Base-by-base conservation (phyloP, 2,797 vertebrate species). In the Cirrhinus mrigala region DNA sequence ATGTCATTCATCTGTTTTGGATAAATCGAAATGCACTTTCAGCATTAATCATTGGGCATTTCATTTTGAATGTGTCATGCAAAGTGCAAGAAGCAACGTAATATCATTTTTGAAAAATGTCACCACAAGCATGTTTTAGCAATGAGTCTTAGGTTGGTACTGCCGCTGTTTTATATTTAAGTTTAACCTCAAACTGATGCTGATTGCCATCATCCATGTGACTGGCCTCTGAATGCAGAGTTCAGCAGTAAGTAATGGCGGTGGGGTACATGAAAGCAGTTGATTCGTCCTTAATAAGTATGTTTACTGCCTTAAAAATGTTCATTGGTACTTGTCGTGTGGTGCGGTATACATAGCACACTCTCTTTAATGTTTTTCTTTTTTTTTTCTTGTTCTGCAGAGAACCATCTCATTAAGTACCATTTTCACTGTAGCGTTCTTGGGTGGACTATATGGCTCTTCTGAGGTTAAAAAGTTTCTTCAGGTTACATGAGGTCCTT, bases 291-390 rank as follows among this genome's bases (percentile, higher is more conserved):
- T 44, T 66, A 6, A 50, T 60, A 60, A 20, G 24, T 64, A 50
- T 50, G 60, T 79, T 50, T 29, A 48, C 44, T 20, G 15, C 78
- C 78, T 66, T 66, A 18, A 79, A 54, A 66, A 79, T 79, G 50
- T 52, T 5, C 1, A 20, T 66, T 64, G 44, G 16, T 50, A 48
- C 58, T 79, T 62, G 44, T 74, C 8, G 20, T 76, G 20, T 56
- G n/a, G 60, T 79, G 12, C 0, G 3, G 7, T 33, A n/a, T n/a
- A 10, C 5, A 15, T 3, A 62, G 15, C n/a, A 56, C 33, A 77
- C 14, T 78, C 24, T 20, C 48, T 76, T 33, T 22, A 29, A 6
- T 24, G 15, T 24, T 5, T 79, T 77, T 0, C 22, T 12, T 58
- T 24, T 27, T 60, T 14, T 5, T 16, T 22, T 73, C 50, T 16